These are phyloP conservation scores for Drosophila setosimentum DNA, from an alignment of 2,888 invertebrate genomes.

Conservation along the genomic window DNA sequence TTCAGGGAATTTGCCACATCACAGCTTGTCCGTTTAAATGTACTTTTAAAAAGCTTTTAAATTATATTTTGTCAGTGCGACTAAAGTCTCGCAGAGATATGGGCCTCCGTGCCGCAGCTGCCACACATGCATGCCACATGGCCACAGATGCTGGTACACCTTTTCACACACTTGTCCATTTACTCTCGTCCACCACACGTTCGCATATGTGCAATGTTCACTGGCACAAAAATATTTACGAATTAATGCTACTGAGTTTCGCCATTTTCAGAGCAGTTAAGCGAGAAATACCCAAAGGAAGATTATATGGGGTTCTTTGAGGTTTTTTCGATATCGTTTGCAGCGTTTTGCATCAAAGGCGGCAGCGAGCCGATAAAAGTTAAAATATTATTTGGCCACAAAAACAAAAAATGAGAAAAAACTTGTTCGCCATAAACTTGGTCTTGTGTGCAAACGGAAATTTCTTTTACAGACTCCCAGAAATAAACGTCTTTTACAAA, in stretches of 20 bases:
- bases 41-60: slow-evolving; percentile 66
- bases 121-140: slow-evolving; percentile 36
- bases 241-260: slow-evolving; percentile 66
- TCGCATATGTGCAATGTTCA: slow-evolving; percentile 12
- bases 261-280: slow-evolving; percentile 66
- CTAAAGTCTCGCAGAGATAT: slow-evolving; percentile 22
- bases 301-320: slow-evolving; percentile 26
- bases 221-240: slow-evolving; percentile 66
- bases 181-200: not conserved
- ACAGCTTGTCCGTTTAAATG: slow-evolving; percentile 13
- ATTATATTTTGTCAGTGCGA: slow-evolving; percentile 47
- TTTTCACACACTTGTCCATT: not conserved
- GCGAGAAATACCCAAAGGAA: slow-evolving; percentile 13
- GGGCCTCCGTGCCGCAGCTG: slow-evolving; percentile 36
- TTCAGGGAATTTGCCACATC: slow-evolving; percentile 10
- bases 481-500: slow-evolving; percentile 16
- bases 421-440: slow-evolving; percentile 36
- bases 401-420: slow-evolving; percentile 7
- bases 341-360: slow-evolving; percentile 57
- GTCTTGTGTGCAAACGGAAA: slow-evolving; percentile 26
- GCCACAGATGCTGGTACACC: slow-evolving; percentile 26
- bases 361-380: slow-evolving; percentile 37
- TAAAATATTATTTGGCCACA: slow-evolving; percentile 65
- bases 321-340: slow-evolving; percentile 28
- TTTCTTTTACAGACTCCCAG: not conserved